Evolutionary conservation across 2,888 invertebrate species (phyloP).

Genomic region (Acrocera orbiculus): DNA sequence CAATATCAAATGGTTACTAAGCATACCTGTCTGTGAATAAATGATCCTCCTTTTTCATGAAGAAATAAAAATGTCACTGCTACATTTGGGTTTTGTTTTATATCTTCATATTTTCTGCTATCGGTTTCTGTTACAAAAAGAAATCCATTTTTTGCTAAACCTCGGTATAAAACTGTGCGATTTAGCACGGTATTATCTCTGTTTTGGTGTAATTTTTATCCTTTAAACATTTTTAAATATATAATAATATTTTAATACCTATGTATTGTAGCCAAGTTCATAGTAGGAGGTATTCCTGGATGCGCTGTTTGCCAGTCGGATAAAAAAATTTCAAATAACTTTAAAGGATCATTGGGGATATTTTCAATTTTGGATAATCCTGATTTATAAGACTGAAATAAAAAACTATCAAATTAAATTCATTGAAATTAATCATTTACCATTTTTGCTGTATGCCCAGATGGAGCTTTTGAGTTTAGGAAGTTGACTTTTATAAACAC

Average conservation of each 20-base stretch:
- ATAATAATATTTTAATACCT: too few species aligned
- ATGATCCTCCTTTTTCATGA: background rate
- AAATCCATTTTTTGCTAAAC: slow-evolving; percentile 16
- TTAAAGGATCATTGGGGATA: slow-evolving; percentile 16
- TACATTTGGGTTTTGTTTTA: slow-evolving; percentile 19
- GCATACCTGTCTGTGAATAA: slow-evolving; percentile 6
- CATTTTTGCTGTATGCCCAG: too few species aligned
- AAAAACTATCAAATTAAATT: background rate
- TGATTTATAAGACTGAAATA: background rate
- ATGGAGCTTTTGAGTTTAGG: too few species aligned
- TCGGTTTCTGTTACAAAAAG: slow-evolving; percentile 22
- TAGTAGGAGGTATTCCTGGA: slow-evolving; percentile 9
- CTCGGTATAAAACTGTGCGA: slow-evolving; percentile 23
- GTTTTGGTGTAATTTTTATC: too few species aligned
- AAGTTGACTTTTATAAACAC: too few species aligned
- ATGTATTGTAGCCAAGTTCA: slow-evolving; percentile 25
- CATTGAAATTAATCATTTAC: background rate
- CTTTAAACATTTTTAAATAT: too few species aligned
- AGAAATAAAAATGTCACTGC: slow-evolving; percentile 17
- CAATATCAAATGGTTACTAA: background rate
- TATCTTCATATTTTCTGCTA: slow-evolving; percentile 21
- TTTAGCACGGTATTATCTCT: slow-evolving; percentile 23
- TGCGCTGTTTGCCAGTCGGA: background rate
- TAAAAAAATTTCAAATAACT: slow-evolving; percentile 18
- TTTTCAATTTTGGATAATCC: slow-evolving; percentile 16